Base-by-base conservation (phyloP, 2,888 invertebrate species). In the Lasioglossum lativentre region DNA sequence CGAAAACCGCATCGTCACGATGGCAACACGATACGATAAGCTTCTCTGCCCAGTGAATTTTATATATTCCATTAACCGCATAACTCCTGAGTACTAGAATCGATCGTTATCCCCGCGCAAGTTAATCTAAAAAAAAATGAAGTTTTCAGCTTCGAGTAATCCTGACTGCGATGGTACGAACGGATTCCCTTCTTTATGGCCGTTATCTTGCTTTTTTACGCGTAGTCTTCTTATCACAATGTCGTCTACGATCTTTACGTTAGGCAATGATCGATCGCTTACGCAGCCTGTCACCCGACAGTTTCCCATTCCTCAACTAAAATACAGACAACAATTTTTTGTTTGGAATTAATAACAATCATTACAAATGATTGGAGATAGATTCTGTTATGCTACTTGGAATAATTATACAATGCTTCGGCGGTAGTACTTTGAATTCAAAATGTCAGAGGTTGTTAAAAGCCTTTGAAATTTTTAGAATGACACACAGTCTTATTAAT, bases 1-100 rank as follows among this genome's bases (percentile, higher is more conserved):
- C 71, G 72, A 85, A 80, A 79, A 78, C 75, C 75, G 75, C 82
- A 78, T 45, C 45, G 75, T 59, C 34, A 56, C 75, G 77, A 74
- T 77, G 79, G 73, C 70, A 77, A 85, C 71, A 71, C 78, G 81
- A 81, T 52, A 77, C 68, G 77, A 75, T 75, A 79, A 75, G 45
- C 81, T 86, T 85, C 82, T 88, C 89, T 90, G 89, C 83, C 86
- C 87, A 91, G 82, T 88, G 90, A 90, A 89, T 86, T 86, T 90
- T 91, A 86, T 92, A 89, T 92, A 90, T 90, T 30, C 30, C 87
- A 86, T 90, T 83, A 89, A 86, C 27, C 66, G 47, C 86, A 83
- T 82, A 68, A 89, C 74, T 88, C 70, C 75, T 79, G 83, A 87
- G 70, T 82, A n/a, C 76, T 87, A 88, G 83, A 89, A 85, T 89